Conservation (phyloP, 2,888 invertebrate genomes). For the Drosophila rellima region DNA sequence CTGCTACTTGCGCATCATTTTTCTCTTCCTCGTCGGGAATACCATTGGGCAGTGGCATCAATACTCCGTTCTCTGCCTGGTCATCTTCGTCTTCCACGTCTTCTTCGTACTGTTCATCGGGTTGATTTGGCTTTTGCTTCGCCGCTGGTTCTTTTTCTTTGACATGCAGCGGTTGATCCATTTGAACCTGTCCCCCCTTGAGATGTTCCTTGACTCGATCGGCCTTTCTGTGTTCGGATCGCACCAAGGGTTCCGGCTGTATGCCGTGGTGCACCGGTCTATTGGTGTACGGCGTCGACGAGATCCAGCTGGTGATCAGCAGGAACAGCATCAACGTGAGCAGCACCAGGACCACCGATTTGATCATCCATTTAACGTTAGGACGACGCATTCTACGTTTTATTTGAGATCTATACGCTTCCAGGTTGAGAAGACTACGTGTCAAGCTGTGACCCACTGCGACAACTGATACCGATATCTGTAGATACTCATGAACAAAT, state of each 20-base stretch:
- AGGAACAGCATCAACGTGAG: conserved; percentile 78
- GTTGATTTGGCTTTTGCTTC: conserved; percentile 16
- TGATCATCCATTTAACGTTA: conserved; percentile 83
- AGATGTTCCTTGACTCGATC: conserved; percentile 12
- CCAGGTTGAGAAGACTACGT: conserved; percentile 52
- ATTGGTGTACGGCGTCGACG: conserved; percentile 81
- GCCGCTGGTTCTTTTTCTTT: conserved; percentile 14
- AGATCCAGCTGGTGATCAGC: conserved; percentile 82
- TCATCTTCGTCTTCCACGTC: conserved; percentile 23
- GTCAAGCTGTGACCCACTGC: conserved; percentile 47
- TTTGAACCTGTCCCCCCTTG: conserved; percentile 21
- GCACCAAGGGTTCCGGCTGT: conserved; percentile 33
- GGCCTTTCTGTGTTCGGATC: not conserved
- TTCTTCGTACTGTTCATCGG: not conserved
- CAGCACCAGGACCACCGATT: conserved; percentile 74
- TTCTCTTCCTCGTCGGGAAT: not conserved
- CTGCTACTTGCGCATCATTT: conserved; percentile 38
- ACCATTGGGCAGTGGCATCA: not conserved
- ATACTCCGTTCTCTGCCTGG: conserved; percentile 1
- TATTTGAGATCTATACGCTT: not conserved
- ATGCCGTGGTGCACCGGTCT: conserved; percentile 63
- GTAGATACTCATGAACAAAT: conserved; percentile 26
- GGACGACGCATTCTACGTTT: conserved; percentile 80
- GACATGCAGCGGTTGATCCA: conserved; percentile 35
- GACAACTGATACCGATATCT: conserved; percentile 29